Evolutionary conservation across 1,140 invertebrate species (phyloP).

Genomic region (Yoshiicerus persimilis): DNA sequence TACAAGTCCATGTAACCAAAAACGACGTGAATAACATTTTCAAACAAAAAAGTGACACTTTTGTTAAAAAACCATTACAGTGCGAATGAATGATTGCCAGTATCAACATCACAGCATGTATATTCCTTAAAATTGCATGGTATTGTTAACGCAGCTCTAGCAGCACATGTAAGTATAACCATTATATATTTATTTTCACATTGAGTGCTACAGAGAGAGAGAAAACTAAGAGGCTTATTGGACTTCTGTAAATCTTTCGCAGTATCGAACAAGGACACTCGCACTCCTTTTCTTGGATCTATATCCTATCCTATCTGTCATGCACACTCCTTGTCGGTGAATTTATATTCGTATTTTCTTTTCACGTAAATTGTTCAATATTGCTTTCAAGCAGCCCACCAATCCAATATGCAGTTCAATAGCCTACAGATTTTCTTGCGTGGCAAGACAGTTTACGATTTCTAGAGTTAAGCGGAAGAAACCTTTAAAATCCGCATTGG

Average conservation of each 20-base stretch:
- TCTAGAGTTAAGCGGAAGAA: too few species aligned
- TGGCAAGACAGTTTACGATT: not conserved
- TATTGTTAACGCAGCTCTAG: not conserved
- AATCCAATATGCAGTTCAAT: not conserved
- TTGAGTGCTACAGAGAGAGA: not conserved
- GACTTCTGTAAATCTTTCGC: not conserved
- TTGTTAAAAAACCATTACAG: not conserved
- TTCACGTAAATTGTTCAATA: not conserved
- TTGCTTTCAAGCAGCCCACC: not conserved
- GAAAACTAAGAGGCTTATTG: not conserved
- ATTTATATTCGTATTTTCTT: not conserved
- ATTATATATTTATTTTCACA: not conserved
- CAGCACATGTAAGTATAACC: not conserved
- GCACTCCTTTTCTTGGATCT: not conserved
- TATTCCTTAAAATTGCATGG: not conserved
- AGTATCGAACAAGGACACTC: not conserved
- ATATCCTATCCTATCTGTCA: not conserved
- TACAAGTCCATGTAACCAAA: too few species aligned
- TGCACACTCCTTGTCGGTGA: not conserved
- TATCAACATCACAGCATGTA: not conserved
- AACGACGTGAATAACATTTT: not conserved
- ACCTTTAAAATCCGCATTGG: too few species aligned
- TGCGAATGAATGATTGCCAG: not conserved
- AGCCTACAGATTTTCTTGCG: not conserved
- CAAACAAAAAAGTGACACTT: not conserved